These are phyloP conservation scores for Archips crataeganus DNA, from an alignment of 2,888 invertebrate species.

Conservation along the genomic window DNA sequence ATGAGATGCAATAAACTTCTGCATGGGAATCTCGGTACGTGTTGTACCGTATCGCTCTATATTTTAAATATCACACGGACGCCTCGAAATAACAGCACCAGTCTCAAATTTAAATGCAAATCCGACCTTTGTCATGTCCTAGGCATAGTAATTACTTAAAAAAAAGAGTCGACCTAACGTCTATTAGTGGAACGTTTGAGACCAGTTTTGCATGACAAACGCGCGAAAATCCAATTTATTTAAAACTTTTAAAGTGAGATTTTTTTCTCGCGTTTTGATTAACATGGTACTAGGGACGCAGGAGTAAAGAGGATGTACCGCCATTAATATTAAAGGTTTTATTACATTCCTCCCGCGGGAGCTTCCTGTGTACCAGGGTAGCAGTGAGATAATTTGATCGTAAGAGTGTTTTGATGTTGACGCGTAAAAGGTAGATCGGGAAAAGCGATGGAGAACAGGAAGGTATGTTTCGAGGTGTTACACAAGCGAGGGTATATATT, in stretches of 20 bases:
- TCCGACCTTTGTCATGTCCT: slow-evolving; percentile 66
- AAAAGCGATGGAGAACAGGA: slow-evolving; percentile 7
- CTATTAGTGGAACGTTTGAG: slow-evolving; percentile 48
- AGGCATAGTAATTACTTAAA: slow-evolving; percentile 68
- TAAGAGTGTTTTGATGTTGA: slow-evolving; percentile 40
- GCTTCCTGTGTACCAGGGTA: slow-evolving; percentile 27
- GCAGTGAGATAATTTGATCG: slow-evolving; percentile 36
- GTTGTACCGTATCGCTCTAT: slow-evolving; percentile 34
- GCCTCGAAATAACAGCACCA: slow-evolving; percentile 50
- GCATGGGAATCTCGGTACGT: slow-evolving; percentile 25
- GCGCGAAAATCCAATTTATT: slow-evolving; percentile 63
- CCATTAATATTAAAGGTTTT: slow-evolving; percentile 76
- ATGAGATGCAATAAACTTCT: slow-evolving; percentile 4
- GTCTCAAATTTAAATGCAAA: slow-evolving; percentile 77
- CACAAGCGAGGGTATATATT: background rate
- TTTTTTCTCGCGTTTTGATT: slow-evolving; percentile 53
- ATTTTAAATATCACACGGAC: slow-evolving; percentile 47
- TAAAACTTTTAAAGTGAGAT: slow-evolving; percentile 57
- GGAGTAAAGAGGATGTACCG: slow-evolving; percentile 50
- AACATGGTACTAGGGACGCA: slow-evolving; percentile 67
- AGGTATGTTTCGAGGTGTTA: background rate
- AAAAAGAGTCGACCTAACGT: slow-evolving; percentile 44
- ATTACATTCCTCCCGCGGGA: slow-evolving; percentile 64
- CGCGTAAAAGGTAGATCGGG: slow-evolving; percentile 23
- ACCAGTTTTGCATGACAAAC: slow-evolving; percentile 80